Evolutionary conservation across 2,888 invertebrate genomes (phyloP).

Genomic region (Macropis europaea): DNA sequence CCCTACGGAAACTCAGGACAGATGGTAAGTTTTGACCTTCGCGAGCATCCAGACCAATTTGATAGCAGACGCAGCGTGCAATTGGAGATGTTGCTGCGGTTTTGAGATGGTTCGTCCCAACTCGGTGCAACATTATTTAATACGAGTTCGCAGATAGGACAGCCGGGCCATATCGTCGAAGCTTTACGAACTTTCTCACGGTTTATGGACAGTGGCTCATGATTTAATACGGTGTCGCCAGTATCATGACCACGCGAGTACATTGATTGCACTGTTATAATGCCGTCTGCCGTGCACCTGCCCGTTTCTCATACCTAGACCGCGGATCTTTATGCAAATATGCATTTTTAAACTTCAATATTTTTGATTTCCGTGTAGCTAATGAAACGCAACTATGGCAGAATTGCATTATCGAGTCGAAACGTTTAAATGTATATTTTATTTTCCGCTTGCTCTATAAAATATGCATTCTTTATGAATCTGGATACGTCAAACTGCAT

Average conservation of each 20-base stretch:
- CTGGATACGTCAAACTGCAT: no score
- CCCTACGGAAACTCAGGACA: conserved; percentile 14
- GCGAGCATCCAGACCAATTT: background rate
- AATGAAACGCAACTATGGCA: no score
- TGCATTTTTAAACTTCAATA: no score
- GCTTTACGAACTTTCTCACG: conserved; percentile 18
- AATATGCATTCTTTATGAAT: no score
- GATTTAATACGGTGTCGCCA: conserved; percentile 19
- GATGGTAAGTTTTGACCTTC: conserved; percentile 2
- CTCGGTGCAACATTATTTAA: conserved; percentile 42
- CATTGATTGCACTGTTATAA: background rate
- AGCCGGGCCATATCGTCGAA: conserved; percentile 20
- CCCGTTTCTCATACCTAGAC: conserved; percentile 29
- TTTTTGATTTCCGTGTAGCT: no score
- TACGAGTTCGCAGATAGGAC: conserved; percentile 1
- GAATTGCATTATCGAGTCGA: no score
- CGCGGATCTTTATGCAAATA: no score
- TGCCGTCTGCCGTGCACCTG: conserved; percentile 19
- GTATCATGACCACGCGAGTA: conserved; percentile 1
- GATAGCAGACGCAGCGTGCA: background rate
- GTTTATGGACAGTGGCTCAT: conserved; percentile 38
- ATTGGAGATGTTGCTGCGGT: background rate
- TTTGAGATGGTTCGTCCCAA: conserved; percentile 8
- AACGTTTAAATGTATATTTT: no score
- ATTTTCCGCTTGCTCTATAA: no score